Conservation (phyloP, 2,797 vertebrate genomes). For the Chrysocyon brachyurus region DNA sequence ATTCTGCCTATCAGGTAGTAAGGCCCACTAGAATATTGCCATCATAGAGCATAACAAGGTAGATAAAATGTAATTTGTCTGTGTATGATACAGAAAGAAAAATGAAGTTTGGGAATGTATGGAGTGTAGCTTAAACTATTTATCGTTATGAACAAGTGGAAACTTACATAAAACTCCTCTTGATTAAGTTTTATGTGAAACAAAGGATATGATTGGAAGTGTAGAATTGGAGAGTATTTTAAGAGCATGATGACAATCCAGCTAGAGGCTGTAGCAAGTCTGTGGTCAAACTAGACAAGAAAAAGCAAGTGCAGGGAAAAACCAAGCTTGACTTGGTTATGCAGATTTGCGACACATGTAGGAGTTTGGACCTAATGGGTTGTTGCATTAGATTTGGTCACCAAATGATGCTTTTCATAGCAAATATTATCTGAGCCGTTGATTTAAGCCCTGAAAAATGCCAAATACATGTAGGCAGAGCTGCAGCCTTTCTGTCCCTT, state of each 20-base stretch:
- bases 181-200: conserved; percentile 72
- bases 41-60: conserved; percentile 30
- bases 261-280: background rate
- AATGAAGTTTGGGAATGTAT: conserved; percentile 57
- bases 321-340: conserved; percentile 51
- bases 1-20: conserved; percentile 13
- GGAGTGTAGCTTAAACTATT: conserved; percentile 62
- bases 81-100: conserved; percentile 61
- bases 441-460: conserved; percentile 9
- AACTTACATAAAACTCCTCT: conserved; percentile 75
- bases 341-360: conserved; percentile 43
- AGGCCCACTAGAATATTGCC: conserved; percentile 46
- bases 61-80: conserved; percentile 64
- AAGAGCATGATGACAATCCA: conserved; percentile 52
- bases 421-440: background rate
- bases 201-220: conserved; percentile 73
- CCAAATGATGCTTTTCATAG: conserved; percentile 44
- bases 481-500: background rate
- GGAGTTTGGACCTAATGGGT: conserved; percentile 34
- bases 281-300: conserved; percentile 11
- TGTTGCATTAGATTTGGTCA: conserved; percentile 33
- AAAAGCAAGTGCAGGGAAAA: background rate
- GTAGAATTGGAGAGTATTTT: conserved; percentile 48
- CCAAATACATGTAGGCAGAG: background rate
- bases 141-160: conserved; percentile 75